A percentile compares a stretch with the other conserved stretches of the same genome.
Evolutionary conservation across 2,113 vertebrate genomes (phyloP).

Genomic region (Globicephala melas): DNA sequence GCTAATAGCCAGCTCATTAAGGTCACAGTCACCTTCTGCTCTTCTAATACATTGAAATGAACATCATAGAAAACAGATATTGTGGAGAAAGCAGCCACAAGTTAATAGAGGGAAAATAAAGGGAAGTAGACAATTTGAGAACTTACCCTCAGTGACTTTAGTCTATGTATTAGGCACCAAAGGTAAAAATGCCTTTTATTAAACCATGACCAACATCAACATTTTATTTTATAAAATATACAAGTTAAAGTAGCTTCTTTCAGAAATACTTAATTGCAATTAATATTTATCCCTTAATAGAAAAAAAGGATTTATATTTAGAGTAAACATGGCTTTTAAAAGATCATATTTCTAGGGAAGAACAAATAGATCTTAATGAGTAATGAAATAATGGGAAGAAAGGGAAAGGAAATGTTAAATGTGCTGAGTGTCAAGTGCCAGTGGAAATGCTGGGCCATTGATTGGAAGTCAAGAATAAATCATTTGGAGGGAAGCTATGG

Average conservation of each 20-base stretch:
- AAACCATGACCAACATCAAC: not conserved
- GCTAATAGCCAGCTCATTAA: constrained; percentile 64
- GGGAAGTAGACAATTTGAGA: not conserved
- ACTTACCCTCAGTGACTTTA: not conserved
- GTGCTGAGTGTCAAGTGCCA: not conserved
- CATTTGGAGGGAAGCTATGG: not conserved
- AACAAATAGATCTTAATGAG: not conserved
- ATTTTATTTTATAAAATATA: constrained; percentile 20
- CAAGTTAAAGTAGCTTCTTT: not conserved
- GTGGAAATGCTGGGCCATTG: not conserved
- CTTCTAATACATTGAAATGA: constrained; percentile 28
- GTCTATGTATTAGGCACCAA: not conserved
- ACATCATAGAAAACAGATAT: not conserved
- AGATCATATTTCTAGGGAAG: not conserved
- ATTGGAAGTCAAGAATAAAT: not conserved
- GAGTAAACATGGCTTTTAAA: not conserved
- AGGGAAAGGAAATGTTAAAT: not conserved
- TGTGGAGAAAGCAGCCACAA: constrained; percentile 2
- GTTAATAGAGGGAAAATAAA: not conserved
- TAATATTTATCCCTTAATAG: not conserved
- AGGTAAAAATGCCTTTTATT: not conserved
- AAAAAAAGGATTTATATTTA: not conserved
- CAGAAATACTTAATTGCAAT: not conserved
- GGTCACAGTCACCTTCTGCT: constrained; percentile 56
- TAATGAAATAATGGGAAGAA: not conserved